Evolutionary conservation across 2,888 invertebrate species (phyloP).

Genomic region (Cephus nigrinus): DNA sequence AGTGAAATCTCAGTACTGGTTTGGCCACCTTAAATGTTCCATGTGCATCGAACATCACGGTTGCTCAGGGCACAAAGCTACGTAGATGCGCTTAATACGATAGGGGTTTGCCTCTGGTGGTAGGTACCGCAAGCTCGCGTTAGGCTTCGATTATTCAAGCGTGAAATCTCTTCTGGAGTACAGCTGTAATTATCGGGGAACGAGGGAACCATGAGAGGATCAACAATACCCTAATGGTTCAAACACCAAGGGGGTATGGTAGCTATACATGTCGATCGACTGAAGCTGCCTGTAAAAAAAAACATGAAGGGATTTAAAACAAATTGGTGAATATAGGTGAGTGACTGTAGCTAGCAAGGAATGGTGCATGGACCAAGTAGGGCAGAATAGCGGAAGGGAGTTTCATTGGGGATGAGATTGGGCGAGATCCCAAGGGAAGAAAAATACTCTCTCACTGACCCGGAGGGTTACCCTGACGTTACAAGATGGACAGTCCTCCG

Average conservation of each 20-base stretch:
- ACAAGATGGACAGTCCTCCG: constrained; percentile 32
- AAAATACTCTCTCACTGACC: constrained; percentile 38
- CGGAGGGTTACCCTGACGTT: constrained; percentile 24
- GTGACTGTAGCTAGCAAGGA: neutral
- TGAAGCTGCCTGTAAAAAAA: neutral
- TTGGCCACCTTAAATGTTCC: neutral
- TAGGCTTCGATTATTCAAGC: neutral
- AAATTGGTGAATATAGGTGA: constrained; percentile 1
- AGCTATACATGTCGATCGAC: neutral
- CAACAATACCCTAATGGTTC: neutral
- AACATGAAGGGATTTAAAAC: neutral
- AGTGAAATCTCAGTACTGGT: neutral
- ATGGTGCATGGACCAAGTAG: neutral
- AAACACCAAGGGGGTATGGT: neutral
- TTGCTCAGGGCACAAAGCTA: neutral
- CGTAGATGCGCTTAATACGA: neutral
- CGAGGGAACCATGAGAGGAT: neutral
- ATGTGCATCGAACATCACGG: neutral
- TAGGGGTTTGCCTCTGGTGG: neutral
- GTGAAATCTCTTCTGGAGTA: neutral
- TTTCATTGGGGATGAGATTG: constrained; percentile 31
- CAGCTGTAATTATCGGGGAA: neutral
- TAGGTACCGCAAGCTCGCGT: neutral
- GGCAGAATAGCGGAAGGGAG: neutral
- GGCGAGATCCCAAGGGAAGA: constrained; percentile 37